phyloP scores from a whole-genome alignment of 2,797 vertebrate species.

The Xenentodon cancila region DNA sequence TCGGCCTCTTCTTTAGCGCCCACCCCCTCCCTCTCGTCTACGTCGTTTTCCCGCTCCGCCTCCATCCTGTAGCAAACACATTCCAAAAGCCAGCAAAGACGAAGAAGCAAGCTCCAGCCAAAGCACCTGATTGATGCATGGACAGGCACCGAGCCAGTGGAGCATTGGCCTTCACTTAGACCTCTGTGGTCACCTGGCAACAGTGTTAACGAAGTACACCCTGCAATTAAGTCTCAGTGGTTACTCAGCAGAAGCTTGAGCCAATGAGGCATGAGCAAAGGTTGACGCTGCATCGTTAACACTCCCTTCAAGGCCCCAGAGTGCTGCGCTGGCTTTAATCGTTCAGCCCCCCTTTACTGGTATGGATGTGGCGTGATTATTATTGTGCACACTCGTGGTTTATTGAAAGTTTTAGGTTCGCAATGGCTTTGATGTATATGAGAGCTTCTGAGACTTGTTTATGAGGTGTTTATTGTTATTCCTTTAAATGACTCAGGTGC shows the following conservation, averaged over 20 bases:
- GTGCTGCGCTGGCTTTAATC: conserved; percentile 34
- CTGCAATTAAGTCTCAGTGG: conserved; percentile 47
- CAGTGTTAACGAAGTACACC: conserved; percentile 41
- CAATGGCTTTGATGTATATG: conserved; percentile 29
- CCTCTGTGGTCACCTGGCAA: conserved; percentile 59
- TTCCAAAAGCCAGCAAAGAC: conserved; percentile 6
- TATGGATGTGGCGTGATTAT: not conserved
- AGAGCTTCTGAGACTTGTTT: conserved; percentile 42
- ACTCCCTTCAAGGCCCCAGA: conserved; percentile 30
- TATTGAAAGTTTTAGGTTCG: conserved; percentile 35
- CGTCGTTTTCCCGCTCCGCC: not conserved
- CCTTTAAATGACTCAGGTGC: conserved; percentile 34
- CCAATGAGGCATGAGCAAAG: conserved; percentile 51
- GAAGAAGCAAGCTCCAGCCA: conserved; percentile 32
- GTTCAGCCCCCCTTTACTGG: conserved; percentile 19
- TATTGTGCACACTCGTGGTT: conserved; percentile 22
- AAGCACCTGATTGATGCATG: conserved; percentile 53
- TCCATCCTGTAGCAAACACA: conserved; percentile 18
- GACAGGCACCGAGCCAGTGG: conserved; percentile 44
- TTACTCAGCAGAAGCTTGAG: conserved; percentile 47
- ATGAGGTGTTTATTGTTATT: conserved; percentile 40
- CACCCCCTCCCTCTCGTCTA: not conserved
- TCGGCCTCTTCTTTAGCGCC: not conserved
- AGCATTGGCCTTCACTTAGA: conserved; percentile 46
- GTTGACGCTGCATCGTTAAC: conserved; percentile 33